Evolutionary conservation across 2,888 invertebrate species (phyloP).

Genomic region (Lottia scabra): DNA sequence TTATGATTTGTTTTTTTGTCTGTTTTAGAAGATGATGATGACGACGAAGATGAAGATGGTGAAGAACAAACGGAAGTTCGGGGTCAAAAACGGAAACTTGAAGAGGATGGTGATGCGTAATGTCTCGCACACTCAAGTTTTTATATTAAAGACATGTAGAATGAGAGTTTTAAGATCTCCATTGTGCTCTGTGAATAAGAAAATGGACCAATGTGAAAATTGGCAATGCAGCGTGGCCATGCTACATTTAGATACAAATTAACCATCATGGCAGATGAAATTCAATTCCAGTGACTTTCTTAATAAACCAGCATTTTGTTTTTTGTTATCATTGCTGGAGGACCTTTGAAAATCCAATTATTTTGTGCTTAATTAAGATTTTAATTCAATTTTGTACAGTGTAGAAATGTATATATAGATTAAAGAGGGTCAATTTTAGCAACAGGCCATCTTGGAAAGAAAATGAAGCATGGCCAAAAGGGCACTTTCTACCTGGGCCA

Average conservation of each 20-base stretch:
- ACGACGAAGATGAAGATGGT: slow-evolving; percentile 33
- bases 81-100: slow-evolving; percentile 50
- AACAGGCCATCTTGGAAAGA: no score
- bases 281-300: background rate
- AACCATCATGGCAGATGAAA: no score
- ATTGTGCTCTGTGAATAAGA: background rate
- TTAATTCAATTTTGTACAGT: slow-evolving; percentile 1
- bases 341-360: slow-evolving; percentile 1
- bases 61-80: slow-evolving; percentile 15
- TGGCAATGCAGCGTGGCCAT: background rate
- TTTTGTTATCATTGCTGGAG: slow-evolving; percentile 3
- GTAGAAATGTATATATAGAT: background rate
- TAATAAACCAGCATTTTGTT: background rate
- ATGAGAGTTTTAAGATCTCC: background rate
- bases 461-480: no score
- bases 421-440: no score
- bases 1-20: slow-evolving; percentile 9
- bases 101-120: slow-evolving; percentile 42
- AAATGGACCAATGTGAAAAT: slow-evolving; percentile 2
- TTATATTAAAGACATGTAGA: background rate
- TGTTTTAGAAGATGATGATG: slow-evolving; percentile 8
- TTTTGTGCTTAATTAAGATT: background rate
- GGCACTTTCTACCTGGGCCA: no score
- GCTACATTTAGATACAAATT: background rate
- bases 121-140: background rate